Evolutionary conservation across 2,113 vertebrate genomes (phyloP).

Genomic region (Haemorhous mexicanus): DNA sequence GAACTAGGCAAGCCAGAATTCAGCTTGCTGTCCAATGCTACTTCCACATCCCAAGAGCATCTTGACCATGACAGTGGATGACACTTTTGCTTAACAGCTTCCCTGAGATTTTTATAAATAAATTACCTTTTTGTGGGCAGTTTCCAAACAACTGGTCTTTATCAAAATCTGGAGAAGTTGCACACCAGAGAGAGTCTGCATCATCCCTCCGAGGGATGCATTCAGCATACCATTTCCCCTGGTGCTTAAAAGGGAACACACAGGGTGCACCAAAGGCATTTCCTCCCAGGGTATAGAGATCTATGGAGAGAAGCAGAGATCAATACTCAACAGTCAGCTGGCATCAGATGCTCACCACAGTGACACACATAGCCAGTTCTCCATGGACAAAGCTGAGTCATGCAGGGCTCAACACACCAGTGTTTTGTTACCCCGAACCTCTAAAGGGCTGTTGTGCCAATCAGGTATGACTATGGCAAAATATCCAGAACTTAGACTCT

Average conservation of each 20-base stretch:
- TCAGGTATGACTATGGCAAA: background rate
- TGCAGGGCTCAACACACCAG: background rate
- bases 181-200: conserved; percentile 73
- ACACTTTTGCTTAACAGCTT: background rate
- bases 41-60: background rate
- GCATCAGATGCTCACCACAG: background rate
- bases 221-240: conserved; percentile 78
- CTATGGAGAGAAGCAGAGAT: conserved; percentile 64
- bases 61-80: background rate
- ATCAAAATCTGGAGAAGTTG: conserved; percentile 82
- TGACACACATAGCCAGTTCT: background rate
- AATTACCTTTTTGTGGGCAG: conserved; percentile 84
- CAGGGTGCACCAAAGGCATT: conserved; percentile 86
- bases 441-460: background rate
- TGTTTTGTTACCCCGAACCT: background rate
- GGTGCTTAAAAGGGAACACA: conserved; percentile 86
- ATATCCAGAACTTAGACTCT: background rate
- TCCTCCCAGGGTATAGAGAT: conserved; percentile 81
- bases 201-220: conserved; percentile 73
- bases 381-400: background rate
- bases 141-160: conserved; percentile 78
- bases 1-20: background rate
- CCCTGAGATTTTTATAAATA: background rate
- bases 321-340: background rate
- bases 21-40: fast-evolving